Evolutionary conservation across 53 echinoderm and acorn worm genomes (phyloP), one percentile per base, ranked within the genome.

Genomic region (Arbacia lixula): DNA sequence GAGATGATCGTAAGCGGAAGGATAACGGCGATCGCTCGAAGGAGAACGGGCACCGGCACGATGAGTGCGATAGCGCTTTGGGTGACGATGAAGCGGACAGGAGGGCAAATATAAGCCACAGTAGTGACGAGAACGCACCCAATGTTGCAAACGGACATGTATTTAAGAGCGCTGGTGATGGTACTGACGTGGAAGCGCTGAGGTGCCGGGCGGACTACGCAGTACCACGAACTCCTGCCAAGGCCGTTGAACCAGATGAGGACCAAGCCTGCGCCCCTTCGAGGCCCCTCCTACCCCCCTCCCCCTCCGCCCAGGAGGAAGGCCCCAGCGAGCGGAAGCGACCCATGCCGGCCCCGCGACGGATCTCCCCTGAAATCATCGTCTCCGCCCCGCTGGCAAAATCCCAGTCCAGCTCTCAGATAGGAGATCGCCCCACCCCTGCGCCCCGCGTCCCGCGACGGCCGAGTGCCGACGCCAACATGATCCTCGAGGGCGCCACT

Each of bases 161-260:
- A 27, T 81, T 63, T 12, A 81, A 19, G 43, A 81, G 40, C 30
- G 32, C 36, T 0, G 60, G 53, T 32, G 42, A 71, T 22, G 39
- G 36, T 24, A 60, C 60, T 37, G 85, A 76, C 2, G 74, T 53
- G 31, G 89, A 78, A 11, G 60, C 67, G 27, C 26, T 68, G 53
- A 41, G 64, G 30, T 85, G 84, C 61, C 84, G 72, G 12, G 89
- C 84, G 20, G 83, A 89, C 33, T 89, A 89, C 73, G 89, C 89
- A 52, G 79, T 89, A 28, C 89, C 89, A 25, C 32, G 84, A 49
- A 84, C 89, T 38, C 76, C 89, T 0, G 74, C 77, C 34, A 77
- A 77, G 58, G 77, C 77, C 35, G 58, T 52, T 11, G 35, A 35
- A 4, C 76, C 76, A 5, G 76, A 9, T 2, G 77, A 77, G 37